A percentile compares a stretch with the other conserved stretches of the same genome.
Conservation (phyloP, 2,797 vertebrate species). For the Vultur gryphus region DNA sequence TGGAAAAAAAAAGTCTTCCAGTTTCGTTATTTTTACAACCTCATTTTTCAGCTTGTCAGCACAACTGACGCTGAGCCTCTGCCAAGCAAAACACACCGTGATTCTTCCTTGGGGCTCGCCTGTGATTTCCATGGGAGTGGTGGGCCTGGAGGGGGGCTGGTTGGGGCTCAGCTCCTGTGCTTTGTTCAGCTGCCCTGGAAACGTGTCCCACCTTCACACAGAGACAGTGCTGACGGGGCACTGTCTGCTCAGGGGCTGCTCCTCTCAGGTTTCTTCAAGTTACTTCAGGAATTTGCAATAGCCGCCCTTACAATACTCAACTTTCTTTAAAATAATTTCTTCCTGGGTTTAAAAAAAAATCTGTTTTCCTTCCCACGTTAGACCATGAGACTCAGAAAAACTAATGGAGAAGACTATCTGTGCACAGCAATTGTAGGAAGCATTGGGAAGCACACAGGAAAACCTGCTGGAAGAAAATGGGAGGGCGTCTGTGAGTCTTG, state of each 20-base stretch:
- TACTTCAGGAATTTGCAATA: neutral
- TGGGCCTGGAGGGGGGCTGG: neutral
- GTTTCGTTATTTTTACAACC: neutral
- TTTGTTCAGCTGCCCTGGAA: neutral
- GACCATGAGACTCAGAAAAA: neutral
- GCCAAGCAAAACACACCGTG: neutral
- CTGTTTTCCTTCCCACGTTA: neutral
- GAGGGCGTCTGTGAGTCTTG: neutral
- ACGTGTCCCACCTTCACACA: accelerated
- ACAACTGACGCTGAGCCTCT: neutral
- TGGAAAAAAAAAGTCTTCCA: neutral
- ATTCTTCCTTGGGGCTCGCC: neutral
- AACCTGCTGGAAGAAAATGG: neutral
- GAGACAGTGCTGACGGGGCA: neutral
- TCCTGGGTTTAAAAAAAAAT: neutral
- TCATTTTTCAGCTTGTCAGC: slow-evolving; percentile 21
- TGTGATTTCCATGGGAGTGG: neutral
- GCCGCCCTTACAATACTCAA: neutral
- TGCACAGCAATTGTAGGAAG: accelerated
- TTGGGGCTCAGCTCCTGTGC: neutral
- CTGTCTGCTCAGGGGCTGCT: neutral
- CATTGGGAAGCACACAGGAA: neutral
- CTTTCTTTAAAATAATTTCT: neutral
- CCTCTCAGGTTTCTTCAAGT: neutral
- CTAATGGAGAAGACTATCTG: neutral